Percentiles rank a stretch among this genome's conserved stretches.
Evolutionary conservation across 2,888 invertebrate species (phyloP).

Genomic region (Cerastis rubricosa): DNA sequence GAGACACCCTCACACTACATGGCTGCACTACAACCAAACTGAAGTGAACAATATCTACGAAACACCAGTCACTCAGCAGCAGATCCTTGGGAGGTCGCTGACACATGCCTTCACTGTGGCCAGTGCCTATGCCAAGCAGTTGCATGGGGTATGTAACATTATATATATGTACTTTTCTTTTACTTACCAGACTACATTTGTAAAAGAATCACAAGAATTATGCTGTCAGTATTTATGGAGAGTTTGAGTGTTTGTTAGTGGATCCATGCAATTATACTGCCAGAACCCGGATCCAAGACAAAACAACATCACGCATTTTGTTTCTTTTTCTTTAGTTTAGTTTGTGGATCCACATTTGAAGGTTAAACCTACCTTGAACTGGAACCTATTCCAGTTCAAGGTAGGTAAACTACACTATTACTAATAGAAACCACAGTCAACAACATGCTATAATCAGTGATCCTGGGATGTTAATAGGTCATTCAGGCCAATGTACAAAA

Average conservation of each 20-base stretch:
- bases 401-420: not conserved
- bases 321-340: too few species aligned
- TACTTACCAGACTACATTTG: conserved; percentile 18
- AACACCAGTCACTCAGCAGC: conserved; percentile 92
- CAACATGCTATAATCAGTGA: not conserved
- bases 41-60: conserved; percentile 93
- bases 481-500: conserved; percentile 11
- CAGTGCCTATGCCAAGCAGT: conserved; percentile 93
- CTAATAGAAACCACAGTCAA: not conserved
- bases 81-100: conserved; percentile 93
- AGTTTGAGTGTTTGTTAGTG: too few species aligned
- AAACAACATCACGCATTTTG: too few species aligned
- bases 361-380: conserved; percentile 12
- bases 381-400: too few species aligned
- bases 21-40: conserved; percentile 92
- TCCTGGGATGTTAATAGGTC: conserved; percentile 2
- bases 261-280: too few species aligned
- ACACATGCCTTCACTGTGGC: conserved; percentile 94
- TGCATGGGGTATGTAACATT: conserved; percentile 92
- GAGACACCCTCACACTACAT: conserved; percentile 94
- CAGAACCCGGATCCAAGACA: too few species aligned
- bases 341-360: too few species aligned
- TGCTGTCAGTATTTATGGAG: not conserved
- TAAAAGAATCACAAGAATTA: not conserved
- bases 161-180: not conserved